A percentile compares a stretch with the other conserved stretches of the same genome.
Evolutionary conservation across 2,888 invertebrate species (phyloP).

Genomic region (Clitarchus hookeri): DNA sequence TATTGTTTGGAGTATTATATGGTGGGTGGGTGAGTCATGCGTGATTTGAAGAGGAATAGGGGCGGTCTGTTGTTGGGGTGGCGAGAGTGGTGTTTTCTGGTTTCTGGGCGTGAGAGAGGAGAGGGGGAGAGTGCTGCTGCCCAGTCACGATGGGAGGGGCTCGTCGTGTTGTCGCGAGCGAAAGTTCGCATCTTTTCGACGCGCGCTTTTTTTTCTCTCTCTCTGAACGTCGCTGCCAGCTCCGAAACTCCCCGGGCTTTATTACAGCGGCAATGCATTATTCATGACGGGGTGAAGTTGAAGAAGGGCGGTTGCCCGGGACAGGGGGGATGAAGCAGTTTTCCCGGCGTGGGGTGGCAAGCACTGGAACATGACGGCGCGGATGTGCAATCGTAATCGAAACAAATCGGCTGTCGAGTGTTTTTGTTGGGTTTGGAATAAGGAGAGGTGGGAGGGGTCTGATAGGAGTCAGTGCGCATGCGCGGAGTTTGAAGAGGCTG

Average conservation of each 20-base stretch:
- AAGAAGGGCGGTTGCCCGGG: too few relatives aligned
- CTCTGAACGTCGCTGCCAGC: conserved; percentile 23
- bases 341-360: neutral
- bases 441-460: too few relatives aligned
- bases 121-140: conserved; percentile 16
- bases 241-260: conserved; percentile 30
- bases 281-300: conserved; percentile 36
- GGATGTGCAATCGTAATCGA: conserved; percentile 43
- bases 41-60: conserved; percentile 21
- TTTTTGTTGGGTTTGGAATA: conserved; percentile 29
- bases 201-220: neutral
- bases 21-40: conserved; percentile 40
- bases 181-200: conserved; percentile 32
- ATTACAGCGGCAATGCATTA: conserved; percentile 46
- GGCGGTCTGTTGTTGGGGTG: conserved; percentile 23
- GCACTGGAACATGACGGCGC: conserved; percentile 36
- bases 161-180: conserved; percentile 25
- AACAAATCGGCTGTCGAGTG: conserved; percentile 45
- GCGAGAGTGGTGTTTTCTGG: conserved; percentile 32
- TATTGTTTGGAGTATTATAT: conserved; percentile 44
- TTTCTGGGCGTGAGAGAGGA: conserved; percentile 26
- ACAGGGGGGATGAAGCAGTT: too few relatives aligned
- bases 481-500: conserved; percentile 19
- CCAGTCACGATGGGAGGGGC: neutral
- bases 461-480: conserved; percentile 26